These are phyloP conservation scores for Caenorhabditis remanei DNA, from an alignment of 1,140 invertebrate genomes.

Conservation along the genomic window DNA sequence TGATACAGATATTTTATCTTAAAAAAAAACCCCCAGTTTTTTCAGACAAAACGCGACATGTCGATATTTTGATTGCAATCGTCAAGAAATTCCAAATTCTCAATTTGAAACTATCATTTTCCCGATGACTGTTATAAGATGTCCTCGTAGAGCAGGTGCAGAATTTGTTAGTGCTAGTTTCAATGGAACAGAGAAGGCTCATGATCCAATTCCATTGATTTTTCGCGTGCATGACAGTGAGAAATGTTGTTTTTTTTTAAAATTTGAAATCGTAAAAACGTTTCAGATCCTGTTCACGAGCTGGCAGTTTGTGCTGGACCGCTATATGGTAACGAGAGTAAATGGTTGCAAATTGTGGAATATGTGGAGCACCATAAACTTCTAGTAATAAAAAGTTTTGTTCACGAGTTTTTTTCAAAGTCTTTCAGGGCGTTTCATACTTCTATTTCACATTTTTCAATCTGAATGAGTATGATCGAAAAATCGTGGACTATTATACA, in stretches of 20 bases:
- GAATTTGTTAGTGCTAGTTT: not conserved
- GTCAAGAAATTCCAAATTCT: not conserved
- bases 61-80: not conserved
- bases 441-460: conserved; percentile 7
- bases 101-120: not conserved
- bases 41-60: not conserved
- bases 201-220: not conserved
- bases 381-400: not conserved
- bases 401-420: not conserved
- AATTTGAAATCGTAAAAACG: not conserved
- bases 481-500: not conserved
- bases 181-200: not conserved
- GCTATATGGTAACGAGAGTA: not conserved
- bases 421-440: not conserved
- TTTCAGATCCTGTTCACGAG: not conserved
- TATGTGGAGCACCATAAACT: conserved; percentile 11
- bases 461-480: not conserved
- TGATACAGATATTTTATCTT: too few species aligned
- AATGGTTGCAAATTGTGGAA: conserved; percentile 10
- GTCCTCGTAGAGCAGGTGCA: not conserved
- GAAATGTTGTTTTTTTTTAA: not conserved
- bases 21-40: too few species aligned
- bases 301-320: not conserved
- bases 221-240: not conserved
- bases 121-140: not conserved